Conservation (phyloP, 23 tunicate genomes). For the Pegea sp. region DNA sequence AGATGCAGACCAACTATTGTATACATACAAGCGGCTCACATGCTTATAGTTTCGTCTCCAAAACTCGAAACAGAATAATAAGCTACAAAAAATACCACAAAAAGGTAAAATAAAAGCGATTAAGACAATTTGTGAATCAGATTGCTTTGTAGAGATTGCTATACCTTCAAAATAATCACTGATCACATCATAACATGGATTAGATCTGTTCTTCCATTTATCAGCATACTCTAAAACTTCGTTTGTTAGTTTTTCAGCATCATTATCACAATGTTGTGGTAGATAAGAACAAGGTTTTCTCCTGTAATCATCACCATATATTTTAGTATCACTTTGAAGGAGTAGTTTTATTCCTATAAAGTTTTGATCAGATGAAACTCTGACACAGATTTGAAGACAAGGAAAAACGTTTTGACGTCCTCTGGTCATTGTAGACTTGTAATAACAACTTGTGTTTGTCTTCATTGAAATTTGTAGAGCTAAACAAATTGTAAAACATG, state of each 20-base stretch:
- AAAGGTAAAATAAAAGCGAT: conserved; percentile 21
- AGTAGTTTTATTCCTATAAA: neutral
- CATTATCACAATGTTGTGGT: neutral
- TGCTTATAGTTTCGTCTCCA: conserved; percentile 57
- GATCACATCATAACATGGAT: neutral
- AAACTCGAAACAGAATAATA: conserved; percentile 25
- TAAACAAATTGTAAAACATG: too few species aligned
- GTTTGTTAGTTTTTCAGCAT: neutral
- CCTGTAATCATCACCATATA: neutral
- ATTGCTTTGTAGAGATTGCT: neutral
- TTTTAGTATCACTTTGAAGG: neutral
- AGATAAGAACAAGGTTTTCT: neutral
- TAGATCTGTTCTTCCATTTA: neutral
- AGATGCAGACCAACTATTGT: conserved; percentile 87
- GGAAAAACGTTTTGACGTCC: neutral
- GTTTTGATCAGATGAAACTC: neutral
- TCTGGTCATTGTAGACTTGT: neutral
- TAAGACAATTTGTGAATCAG: neutral
- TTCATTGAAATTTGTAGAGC: too few species aligned
- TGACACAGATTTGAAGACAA: neutral
- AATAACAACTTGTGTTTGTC: neutral
- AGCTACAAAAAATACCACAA: conserved; percentile 25
- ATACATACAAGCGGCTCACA: conserved; percentile 47
- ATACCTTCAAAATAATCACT: neutral
- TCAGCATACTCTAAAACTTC: neutral